Base-by-base conservation (phyloP, 2,888 invertebrate species). In the Odontomyia ornata region DNA sequence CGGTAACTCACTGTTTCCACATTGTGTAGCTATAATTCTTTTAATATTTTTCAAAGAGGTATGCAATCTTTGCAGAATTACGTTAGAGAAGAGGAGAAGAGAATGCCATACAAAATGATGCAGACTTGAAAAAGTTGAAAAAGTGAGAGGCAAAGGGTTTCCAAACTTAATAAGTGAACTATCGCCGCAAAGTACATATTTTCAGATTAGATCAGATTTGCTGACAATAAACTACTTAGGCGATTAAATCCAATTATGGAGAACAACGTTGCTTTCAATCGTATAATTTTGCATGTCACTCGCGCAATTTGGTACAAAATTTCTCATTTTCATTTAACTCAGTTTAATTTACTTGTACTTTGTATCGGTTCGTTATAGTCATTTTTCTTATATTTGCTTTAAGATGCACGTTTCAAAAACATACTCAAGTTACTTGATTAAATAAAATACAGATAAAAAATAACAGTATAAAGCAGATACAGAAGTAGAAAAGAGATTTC, bases 101-200 rank as follows among this genome's bases (percentile, higher is more conserved):
- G 76, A 78, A 78, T 78, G 78, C 76, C 78, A 76, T 78, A 76
- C 69, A 72, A 78, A 78, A 76, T 78, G 62, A 78, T 78, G 78
- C 76, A 78, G 75, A 76, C 71, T 18, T 57, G 15, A 62, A 36
- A 76, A 60, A 13, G 25, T 72, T 69, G 60, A 69, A 57, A 76
- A 76, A 57, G 73, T 73, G 76, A 76, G 36, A 76, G 73, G 36
- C 73, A 30, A 28, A 57, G 30, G 18, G 36, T 30, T 9, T 57
- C 21, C 21, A 47, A 25, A 46, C 1, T 25, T 18, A 69, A 25
- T 73, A 73, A 36, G 30, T 57, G 36, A 73, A 57, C 57, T 52
- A 36, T 60, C 73, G 69, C 69, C 36, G 36, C 73, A 73, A 73
- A 73, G 73, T 73, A 73, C 73, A 73, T 60, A 23, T 60, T 57